Evolutionary conservation across 2,888 invertebrate genomes (phyloP).

Genomic region (Andrena chrysosceles): DNA sequence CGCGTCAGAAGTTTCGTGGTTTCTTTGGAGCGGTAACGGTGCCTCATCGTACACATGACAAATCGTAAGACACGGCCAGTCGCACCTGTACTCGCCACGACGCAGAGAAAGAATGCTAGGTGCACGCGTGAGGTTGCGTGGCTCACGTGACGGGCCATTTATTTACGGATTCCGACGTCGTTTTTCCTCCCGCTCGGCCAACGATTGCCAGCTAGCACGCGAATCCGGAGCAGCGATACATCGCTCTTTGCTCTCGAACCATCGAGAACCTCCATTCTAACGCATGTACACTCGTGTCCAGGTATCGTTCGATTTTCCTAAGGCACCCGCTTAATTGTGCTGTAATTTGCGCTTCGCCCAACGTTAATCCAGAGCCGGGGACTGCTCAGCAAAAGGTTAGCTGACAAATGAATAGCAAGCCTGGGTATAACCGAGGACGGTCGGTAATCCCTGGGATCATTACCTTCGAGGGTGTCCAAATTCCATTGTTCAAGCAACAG

Average conservation of each 20-base stretch:
- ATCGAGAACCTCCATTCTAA: too few species aligned
- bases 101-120: not conserved
- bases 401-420: slow-evolving; percentile 38
- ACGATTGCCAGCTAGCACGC: slow-evolving; percentile 17
- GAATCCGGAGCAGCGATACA: not conserved
- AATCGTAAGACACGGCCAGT: not conserved
- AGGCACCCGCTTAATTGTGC: too few species aligned
- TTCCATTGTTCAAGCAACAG: slow-evolving; percentile 31
- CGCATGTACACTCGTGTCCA: too few species aligned
- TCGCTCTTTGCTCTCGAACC: not conserved
- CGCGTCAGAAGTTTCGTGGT: too few species aligned
- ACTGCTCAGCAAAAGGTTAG: slow-evolving; percentile 5
- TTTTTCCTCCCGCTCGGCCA: slow-evolving; percentile 1
- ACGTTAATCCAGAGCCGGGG: slow-evolving; percentile 6
- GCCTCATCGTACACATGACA: not conserved
- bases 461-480: slow-evolving; percentile 22
- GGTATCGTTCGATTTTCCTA: too few species aligned
- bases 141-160: slow-evolving; percentile 13
- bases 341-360: not conserved
- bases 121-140: slow-evolving; percentile 8
- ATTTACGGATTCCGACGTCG: slow-evolving; percentile 2
- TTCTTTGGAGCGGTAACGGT: too few species aligned
- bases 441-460: slow-evolving; percentile 38
- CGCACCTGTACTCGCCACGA: not conserved
- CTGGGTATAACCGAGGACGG: not conserved